Evolutionary conservation across 2,888 invertebrate genomes (phyloP).

Genomic region (Andrena dorsata): DNA sequence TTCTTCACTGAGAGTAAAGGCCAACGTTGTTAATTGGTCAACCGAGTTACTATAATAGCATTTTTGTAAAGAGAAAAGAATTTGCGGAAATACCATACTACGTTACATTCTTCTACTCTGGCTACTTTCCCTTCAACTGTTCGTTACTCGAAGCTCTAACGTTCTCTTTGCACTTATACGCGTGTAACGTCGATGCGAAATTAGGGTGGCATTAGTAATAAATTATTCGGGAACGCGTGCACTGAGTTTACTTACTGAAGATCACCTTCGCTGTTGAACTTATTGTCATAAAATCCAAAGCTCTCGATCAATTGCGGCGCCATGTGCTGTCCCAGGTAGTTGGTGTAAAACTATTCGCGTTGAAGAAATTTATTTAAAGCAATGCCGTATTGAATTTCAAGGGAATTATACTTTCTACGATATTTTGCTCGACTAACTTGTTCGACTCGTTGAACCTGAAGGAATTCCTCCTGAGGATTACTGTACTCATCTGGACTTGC

Average conservation of each 20-base stretch:
- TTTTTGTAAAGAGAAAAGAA: slow-evolving; percentile 41
- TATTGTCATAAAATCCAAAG: slow-evolving; percentile 88
- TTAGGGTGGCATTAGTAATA: not conserved
- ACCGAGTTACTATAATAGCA: slow-evolving; percentile 79
- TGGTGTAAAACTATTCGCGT: slow-evolving; percentile 75
- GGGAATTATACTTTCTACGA: not conserved
- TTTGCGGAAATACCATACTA: slow-evolving; percentile 29
- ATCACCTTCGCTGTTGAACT: slow-evolving; percentile 87
- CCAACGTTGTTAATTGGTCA: slow-evolving; percentile 82
- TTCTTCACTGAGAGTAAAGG: slow-evolving; percentile 85
- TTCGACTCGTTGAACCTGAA: slow-evolving; percentile 57
- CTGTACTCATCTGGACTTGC: slow-evolving; percentile 76
- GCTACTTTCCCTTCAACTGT: slow-evolving; percentile 13
- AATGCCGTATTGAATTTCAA: not conserved
- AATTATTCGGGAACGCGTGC: not conserved
- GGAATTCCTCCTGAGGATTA: slow-evolving; percentile 72
- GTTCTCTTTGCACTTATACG: not conserved
- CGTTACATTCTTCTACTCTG: slow-evolving; percentile 20
- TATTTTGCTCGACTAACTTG: slow-evolving; percentile 45
- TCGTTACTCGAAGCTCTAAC: not conserved
- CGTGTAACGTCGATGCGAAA: not conserved
- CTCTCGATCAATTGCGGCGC: slow-evolving; percentile 87
- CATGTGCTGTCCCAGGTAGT: slow-evolving; percentile 88
- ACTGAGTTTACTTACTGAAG: slow-evolving; percentile 85
- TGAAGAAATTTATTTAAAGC: slow-evolving; percentile 21